Base-by-base conservation (phyloP, 2,797 vertebrate genomes). In the Catamblyrhynchus diadema region DNA sequence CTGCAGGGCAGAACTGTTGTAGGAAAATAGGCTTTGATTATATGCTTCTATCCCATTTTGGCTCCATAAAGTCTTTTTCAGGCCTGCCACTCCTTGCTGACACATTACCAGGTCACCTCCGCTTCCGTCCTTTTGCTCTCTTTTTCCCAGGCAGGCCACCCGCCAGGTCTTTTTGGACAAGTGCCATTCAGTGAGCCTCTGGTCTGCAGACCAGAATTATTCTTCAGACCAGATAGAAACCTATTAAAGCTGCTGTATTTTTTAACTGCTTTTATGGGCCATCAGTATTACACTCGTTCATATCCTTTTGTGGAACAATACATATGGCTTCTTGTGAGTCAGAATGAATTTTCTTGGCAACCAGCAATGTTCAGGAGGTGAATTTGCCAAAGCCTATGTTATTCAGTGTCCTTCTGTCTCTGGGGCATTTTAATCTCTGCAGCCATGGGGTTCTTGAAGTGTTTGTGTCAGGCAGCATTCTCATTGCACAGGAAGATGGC, bases 71-170 rank as follows among this genome's bases (percentile, higher is more conserved):
- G n/a, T 37, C 62, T 81, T 90, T 88, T 84, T 62, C 80, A 91
- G 90, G 70, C 77, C 77, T 81, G 91, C 95, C 95, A 94, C 95
- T 96, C 95, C 95, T 96, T 95, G 91, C 85, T 96, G 96, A 96
- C 96, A 96, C 96, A 96, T 88, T 75, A 81, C 27, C 86, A 90
- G 66, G 82, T 96, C 96, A 96, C 91, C 85, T 96, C 95, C 77
- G 3, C 59, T 96, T 95, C 85, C 37, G 2, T 79, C 73, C 70
- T 94, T 86, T 44, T 60, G 37, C 71, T 91, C 27, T 71, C 42
- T 69, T 83, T 93, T 92, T 94, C 91, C 90, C 77, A 94, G 73
- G 62, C 59, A 65, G 45, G 85, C 50, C 41, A 72, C 19, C 41
- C 0, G 0, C 78, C 81, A 71, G 47, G 25, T 50, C 59, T 37